Evolutionary conservation across 2,797 vertebrate genomes (phyloP).

Genomic region (Echiichthys vipera): DNA sequence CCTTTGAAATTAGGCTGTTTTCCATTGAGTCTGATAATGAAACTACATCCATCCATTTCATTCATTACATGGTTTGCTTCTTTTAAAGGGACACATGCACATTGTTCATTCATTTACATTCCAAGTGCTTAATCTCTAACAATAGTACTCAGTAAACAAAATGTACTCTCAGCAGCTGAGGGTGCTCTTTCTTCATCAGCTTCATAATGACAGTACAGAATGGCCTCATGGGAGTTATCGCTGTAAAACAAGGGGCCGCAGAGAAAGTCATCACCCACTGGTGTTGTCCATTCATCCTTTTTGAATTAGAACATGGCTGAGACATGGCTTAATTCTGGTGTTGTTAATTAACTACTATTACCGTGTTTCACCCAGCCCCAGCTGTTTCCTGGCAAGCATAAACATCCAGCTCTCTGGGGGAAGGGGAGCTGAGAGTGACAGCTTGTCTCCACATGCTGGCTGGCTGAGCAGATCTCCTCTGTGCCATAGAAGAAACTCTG

Average conservation of each 20-base stretch:
- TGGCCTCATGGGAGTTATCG: conserved; percentile 3
- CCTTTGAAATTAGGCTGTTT: conserved; percentile 31
- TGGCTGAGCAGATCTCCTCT: conserved; percentile 13
- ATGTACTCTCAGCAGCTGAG: background rate
- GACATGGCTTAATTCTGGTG: conserved; percentile 57
- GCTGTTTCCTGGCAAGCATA: conserved; percentile 50
- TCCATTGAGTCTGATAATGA: conserved; percentile 20
- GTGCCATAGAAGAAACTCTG: background rate
- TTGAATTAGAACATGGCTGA: conserved; percentile 37
- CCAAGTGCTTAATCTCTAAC: background rate
- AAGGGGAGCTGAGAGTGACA: conserved; percentile 19
- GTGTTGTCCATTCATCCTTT: conserved; percentile 41
- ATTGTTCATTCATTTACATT: background rate
- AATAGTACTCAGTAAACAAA: background rate
- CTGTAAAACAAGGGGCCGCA: background rate
- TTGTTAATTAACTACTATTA: conserved; percentile 70
- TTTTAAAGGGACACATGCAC: background rate
- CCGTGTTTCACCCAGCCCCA: conserved; percentile 42
- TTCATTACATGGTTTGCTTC: background rate
- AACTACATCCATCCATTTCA: conserved; percentile 19
- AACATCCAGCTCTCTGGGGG: conserved; percentile 50
- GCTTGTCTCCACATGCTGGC: conserved; percentile 15
- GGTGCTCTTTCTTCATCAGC: conserved; percentile 26
- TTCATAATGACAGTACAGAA: background rate
- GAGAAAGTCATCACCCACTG: background rate